Conservation (phyloP, 1,140 invertebrate genomes). For the Catajapyx aquilonaris region DNA sequence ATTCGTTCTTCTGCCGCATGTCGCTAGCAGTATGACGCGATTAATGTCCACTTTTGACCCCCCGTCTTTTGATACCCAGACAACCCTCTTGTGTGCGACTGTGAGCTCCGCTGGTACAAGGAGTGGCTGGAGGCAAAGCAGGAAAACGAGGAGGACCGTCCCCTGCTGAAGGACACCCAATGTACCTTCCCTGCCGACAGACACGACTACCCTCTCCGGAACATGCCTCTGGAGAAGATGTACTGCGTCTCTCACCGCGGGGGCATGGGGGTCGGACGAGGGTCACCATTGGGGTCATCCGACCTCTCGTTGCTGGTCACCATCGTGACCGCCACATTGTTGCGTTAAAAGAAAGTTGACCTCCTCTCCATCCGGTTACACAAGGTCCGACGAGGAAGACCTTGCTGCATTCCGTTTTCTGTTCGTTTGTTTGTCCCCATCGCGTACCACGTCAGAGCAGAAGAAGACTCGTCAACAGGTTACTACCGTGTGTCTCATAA, state of each 20-base stretch:
- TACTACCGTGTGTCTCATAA: no score
- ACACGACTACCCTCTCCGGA: conserved; percentile 54
- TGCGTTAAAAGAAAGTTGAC: not conserved
- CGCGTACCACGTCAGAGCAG: no score
- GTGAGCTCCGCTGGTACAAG: conserved; percentile 66
- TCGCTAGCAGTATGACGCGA: not conserved
- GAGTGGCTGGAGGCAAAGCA: conserved; percentile 50
- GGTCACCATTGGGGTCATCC: not conserved
- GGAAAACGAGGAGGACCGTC: conserved; percentile 60
- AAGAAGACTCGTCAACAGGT: no score
- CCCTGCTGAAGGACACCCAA: conserved; percentile 60
- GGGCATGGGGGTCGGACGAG: not conserved
- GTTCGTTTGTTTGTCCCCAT: no score
- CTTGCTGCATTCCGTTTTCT: no score
- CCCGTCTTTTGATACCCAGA: conserved; percentile 27
- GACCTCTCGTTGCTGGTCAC: not conserved
- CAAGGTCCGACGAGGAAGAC: no score
- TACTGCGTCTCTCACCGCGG: conserved; percentile 30
- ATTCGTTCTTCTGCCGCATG: conserved; percentile 4
- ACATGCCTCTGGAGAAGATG: conserved; percentile 57
- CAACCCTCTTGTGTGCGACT: conserved; percentile 70
- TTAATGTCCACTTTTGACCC: not conserved
- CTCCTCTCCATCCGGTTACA: no score
- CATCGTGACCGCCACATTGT: not conserved
- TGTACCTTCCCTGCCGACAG: conserved; percentile 51